Percentiles rank a stretch among this genome's conserved stretches.
Evolutionary conservation across 2,797 vertebrate species (phyloP).

Genomic region (Tokudaia tokunoshimensis): DNA sequence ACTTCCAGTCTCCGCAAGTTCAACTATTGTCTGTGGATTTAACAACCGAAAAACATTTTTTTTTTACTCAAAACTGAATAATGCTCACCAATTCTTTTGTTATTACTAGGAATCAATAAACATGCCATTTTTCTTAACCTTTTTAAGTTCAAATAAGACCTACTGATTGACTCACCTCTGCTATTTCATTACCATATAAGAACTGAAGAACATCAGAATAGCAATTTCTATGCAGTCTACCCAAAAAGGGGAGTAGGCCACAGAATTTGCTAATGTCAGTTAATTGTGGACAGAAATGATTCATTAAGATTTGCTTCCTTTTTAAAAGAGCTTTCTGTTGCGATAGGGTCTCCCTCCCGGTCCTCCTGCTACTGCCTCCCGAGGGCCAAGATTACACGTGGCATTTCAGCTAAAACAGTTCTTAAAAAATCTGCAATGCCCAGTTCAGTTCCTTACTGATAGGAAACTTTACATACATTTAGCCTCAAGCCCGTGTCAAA

Average conservation of each 20-base stretch:
- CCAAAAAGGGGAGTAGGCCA: neutral
- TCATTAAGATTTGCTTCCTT: slow-evolving; percentile 29
- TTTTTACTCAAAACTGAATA: slow-evolving; percentile 74
- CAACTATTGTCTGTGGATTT: slow-evolving; percentile 95
- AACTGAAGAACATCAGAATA: neutral
- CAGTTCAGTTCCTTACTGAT: slow-evolving; percentile 1
- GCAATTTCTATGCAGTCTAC: neutral
- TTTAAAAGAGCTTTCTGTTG: neutral
- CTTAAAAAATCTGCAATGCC: neutral
- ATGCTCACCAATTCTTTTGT: neutral
- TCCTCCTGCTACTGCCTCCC: neutral
- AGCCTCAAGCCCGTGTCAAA: neutral
- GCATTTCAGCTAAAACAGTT: neutral
- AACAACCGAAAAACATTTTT: slow-evolving; percentile 5
- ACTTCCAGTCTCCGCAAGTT: slow-evolving; percentile 98
- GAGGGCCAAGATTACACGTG: neutral
- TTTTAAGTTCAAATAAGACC: slow-evolving; percentile 56
- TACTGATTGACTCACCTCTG: neutral
- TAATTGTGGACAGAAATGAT: neutral
- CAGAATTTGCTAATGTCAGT: neutral
- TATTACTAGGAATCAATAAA: slow-evolving; percentile 53
- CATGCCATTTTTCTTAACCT: neutral
- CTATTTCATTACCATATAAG: neutral
- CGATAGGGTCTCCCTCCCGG: no score
- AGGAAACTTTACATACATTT: slow-evolving; percentile 2